Conservation (phyloP, 2,113 vertebrate species). For the Zosterops lateralis region DNA sequence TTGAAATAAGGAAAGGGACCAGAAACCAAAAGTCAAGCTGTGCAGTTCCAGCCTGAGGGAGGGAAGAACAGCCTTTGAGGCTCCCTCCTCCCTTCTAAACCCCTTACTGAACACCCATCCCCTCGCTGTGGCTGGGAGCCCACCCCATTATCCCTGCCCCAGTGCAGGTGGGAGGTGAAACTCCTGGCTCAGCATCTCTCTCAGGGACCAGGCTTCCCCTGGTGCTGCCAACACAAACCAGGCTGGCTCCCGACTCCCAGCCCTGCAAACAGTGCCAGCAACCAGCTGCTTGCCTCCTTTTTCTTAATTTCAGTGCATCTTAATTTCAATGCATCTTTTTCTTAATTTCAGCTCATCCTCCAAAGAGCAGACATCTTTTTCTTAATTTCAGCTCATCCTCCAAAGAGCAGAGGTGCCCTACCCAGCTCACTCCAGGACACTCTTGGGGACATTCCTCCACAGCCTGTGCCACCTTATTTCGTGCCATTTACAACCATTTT, state of each 20-base stretch:
- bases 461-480: not conserved
- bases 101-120: fast-evolving
- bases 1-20: not conserved
- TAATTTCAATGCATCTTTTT: not conserved
- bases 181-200: not conserved
- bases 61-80: not conserved
- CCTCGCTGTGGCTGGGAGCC: not conserved
- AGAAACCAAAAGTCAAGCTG: not conserved
- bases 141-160: not conserved
- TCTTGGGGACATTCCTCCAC: no score
- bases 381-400: not conserved
- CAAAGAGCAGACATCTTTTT: not conserved
- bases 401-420: not conserved
- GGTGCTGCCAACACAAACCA: not conserved
- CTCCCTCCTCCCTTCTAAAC: not conserved
- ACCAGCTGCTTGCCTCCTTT: not conserved
- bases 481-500: not conserved
- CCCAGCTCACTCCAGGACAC: not conserved
- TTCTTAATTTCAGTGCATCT: not conserved
- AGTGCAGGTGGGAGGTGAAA: not conserved
- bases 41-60: not conserved
- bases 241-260: not conserved
- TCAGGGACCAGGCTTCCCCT: fast-evolving
- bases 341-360: not conserved
- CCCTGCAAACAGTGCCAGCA: not conserved